Conservation (phyloP, 2,797 vertebrate genomes). For the Streptopelia turtur region DNA sequence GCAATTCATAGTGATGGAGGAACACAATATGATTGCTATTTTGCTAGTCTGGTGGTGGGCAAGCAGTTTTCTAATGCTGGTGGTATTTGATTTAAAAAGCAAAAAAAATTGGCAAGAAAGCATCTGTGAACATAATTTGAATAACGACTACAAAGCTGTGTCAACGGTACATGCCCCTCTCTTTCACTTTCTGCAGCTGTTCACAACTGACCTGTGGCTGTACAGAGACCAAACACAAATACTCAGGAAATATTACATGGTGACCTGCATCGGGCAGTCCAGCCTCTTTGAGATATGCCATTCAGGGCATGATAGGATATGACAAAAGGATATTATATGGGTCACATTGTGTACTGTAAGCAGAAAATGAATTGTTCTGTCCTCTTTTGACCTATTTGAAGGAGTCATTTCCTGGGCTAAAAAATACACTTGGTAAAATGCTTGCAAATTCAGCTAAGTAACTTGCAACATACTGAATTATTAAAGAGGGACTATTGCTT, state of each 20-base stretch:
- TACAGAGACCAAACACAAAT: not conserved
- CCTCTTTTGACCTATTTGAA: not conserved
- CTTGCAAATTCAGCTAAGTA: not conserved
- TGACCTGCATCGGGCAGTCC: not conserved
- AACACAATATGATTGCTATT: not conserved
- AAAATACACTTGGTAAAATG: not conserved
- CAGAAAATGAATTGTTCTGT: not conserved
- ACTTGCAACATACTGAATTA: not conserved
- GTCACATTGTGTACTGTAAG: not conserved
- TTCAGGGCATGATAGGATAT: not conserved
- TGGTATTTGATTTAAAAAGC: not conserved
- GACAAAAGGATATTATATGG: not conserved
- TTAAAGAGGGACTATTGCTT: not conserved
- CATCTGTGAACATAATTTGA: not conserved
- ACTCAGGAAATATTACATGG: not conserved
- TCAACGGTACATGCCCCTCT: not conserved
- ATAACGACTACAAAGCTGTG: not conserved
- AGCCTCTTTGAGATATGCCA: not conserved
- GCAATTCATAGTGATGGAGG: not conserved
- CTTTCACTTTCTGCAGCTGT: constrained; percentile 36
- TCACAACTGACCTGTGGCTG: not conserved
- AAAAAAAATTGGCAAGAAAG: not conserved
- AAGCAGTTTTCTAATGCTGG: not conserved
- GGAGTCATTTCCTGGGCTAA: not conserved
- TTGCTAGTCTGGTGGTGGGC: not conserved